Conservation (phyloP, 2,888 invertebrate species). For the Empis livida region DNA sequence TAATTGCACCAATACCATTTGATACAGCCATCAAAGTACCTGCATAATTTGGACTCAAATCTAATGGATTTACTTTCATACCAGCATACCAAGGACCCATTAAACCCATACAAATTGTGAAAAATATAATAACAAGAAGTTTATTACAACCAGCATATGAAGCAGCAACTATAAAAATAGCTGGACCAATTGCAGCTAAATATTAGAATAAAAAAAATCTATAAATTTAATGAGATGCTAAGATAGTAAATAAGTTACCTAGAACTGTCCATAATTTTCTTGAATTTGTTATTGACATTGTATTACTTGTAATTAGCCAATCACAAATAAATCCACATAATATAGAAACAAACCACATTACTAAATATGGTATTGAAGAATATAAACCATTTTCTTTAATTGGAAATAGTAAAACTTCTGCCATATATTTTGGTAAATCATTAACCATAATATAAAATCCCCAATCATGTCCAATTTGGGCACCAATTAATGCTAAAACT, state of each 20-base stretch:
- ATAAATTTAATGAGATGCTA: too few species aligned
- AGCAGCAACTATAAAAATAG: slow-evolving; percentile 46
- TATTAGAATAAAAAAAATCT: background rate
- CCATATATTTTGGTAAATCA: slow-evolving; percentile 51
- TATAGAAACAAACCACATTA: slow-evolving; percentile 48
- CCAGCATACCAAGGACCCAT: slow-evolving; percentile 56
- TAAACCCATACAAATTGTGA: slow-evolving; percentile 48
- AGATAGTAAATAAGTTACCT: too few species aligned
- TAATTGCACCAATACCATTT: slow-evolving; percentile 53
- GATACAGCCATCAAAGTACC: slow-evolving; percentile 53
- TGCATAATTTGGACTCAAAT: slow-evolving; percentile 51
- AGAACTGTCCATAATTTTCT: slow-evolving; percentile 55
- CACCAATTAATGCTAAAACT: slow-evolving; percentile 60
- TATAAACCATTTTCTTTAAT: slow-evolving; percentile 46
- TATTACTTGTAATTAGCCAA: slow-evolving; percentile 46
- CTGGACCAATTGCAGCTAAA: slow-evolving; percentile 46
- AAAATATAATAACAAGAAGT: slow-evolving; percentile 38
- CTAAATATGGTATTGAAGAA: slow-evolving; percentile 46
- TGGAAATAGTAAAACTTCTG: slow-evolving; percentile 45
- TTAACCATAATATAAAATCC: slow-evolving; percentile 53
- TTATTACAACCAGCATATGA: slow-evolving; percentile 49
- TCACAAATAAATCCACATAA: slow-evolving; percentile 54
- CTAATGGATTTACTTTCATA: slow-evolving; percentile 51
- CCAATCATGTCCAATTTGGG: slow-evolving; percentile 56
- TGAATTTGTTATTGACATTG: slow-evolving; percentile 42